These are phyloP conservation scores for Tetragonula clypearis DNA, from an alignment of 1,140 invertebrate species.

Conservation along the genomic window DNA sequence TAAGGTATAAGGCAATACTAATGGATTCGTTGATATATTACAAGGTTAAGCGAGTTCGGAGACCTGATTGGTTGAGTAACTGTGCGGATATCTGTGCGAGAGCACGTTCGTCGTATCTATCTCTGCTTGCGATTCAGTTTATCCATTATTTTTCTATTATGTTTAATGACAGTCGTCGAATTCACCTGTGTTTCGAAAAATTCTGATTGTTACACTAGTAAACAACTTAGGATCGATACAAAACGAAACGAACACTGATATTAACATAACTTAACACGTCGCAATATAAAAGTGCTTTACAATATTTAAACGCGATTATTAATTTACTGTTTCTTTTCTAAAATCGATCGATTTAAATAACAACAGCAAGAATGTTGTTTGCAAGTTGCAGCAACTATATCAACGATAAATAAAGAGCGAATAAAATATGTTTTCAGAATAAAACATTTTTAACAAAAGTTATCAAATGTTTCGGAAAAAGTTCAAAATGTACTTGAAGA, in stretches of 20 bases:
- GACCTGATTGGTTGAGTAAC: conserved; percentile 38
- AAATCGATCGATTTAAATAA: not conserved
- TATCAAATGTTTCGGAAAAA: not conserved
- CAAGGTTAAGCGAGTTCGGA: conserved; percentile 57
- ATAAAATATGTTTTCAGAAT: not conserved
- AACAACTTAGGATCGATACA: not conserved
- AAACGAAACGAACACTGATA: not conserved
- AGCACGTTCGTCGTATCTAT: conserved; percentile 11
- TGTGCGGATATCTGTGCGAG: conserved; percentile 15
- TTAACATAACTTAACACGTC: not conserved
- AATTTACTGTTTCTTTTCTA: not conserved
- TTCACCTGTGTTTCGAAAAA: not conserved
- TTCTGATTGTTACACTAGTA: not conserved
- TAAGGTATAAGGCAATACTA: conserved; percentile 24
- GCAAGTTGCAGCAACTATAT: not conserved
- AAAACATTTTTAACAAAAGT: not conserved
- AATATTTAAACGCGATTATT: not conserved
- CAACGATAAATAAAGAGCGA: not conserved
- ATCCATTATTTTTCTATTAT: not conserved
- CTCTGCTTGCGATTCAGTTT: not conserved
- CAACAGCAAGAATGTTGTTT: not conserved
- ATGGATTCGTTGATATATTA: conserved; percentile 35
- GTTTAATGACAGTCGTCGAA: not conserved
- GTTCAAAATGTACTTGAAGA: not conserved
- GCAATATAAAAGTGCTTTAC: not conserved